Conservation (phyloP, 2,888 invertebrate genomes). For the Drosophila silvestris region DNA sequence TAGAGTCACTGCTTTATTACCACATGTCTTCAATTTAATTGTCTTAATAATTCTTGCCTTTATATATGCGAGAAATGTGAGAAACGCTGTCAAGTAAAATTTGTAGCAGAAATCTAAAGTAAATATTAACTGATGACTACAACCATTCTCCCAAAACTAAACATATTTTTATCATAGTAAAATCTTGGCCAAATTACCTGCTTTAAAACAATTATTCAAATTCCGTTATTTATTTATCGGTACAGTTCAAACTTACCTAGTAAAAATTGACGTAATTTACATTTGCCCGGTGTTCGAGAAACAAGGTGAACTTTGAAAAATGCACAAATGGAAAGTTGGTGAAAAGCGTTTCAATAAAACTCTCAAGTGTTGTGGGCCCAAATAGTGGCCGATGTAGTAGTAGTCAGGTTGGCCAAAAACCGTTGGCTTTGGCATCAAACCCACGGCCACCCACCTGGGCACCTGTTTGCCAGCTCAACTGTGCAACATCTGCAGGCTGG, state of each 20-base stretch:
- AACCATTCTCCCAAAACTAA: not conserved
- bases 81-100: not conserved
- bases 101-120: not conserved
- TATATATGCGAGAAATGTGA: not conserved
- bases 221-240: not conserved
- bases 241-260: not conserved
- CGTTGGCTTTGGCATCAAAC: constrained; percentile 1
- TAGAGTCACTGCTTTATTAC: not conserved
- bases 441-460: constrained; percentile 33
- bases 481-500: constrained; percentile 51
- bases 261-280: not conserved
- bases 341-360: constrained; percentile 24
- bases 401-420: constrained; percentile 23
- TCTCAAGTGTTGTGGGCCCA: constrained; percentile 28
- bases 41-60: not conserved
- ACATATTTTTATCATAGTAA: not conserved
- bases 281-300: not conserved
- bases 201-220: not conserved
- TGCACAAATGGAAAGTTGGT: constrained; percentile 24
- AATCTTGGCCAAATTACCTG: not conserved
- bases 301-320: not conserved
- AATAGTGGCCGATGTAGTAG: constrained; percentile 15
- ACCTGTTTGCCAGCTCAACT: constrained; percentile 14
- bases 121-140: not conserved
- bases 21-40: not conserved